phyloP scores from a whole-genome alignment of 1,140 invertebrate species.

The Drusus annulatus region DNA sequence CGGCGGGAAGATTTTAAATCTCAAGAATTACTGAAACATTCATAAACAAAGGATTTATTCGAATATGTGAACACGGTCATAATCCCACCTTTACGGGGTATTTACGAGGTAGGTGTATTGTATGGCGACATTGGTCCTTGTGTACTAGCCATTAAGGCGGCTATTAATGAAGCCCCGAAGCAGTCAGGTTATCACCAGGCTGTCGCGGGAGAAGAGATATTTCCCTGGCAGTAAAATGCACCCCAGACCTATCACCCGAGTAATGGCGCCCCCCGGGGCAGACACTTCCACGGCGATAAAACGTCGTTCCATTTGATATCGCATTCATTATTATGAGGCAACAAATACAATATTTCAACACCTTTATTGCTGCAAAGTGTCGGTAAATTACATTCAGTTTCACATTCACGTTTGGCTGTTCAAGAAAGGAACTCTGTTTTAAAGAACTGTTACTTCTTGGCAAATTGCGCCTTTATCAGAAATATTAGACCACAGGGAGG shows the following conservation, averaged over 20 bases:
- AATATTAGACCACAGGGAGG: too few relatives aligned
- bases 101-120: not conserved
- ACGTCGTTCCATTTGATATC: not conserved
- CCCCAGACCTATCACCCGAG: not conserved
- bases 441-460: too few relatives aligned
- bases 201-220: not conserved
- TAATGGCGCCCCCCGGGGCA: not conserved
- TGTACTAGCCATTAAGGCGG: not conserved
- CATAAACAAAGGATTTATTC: not conserved
- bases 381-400: too few relatives aligned
- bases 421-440: too few relatives aligned
- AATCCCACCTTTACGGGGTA: not conserved
- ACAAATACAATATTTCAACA: too few relatives aligned
- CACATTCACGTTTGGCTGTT: too few relatives aligned
- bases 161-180: constrained; percentile 1
- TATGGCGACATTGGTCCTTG: not conserved
- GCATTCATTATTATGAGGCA: not conserved
- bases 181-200: constrained; percentile 11
- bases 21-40: too few relatives aligned
- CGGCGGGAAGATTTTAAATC: too few relatives aligned
- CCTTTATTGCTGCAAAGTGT: too few relatives aligned
- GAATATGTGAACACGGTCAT: not conserved
- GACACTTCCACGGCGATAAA: not conserved
- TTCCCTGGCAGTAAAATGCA: constrained; percentile 21
- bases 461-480: too few relatives aligned